Base-by-base conservation (phyloP, 2,888 invertebrate genomes). In the Scaptomyza cyrtandrae region DNA sequence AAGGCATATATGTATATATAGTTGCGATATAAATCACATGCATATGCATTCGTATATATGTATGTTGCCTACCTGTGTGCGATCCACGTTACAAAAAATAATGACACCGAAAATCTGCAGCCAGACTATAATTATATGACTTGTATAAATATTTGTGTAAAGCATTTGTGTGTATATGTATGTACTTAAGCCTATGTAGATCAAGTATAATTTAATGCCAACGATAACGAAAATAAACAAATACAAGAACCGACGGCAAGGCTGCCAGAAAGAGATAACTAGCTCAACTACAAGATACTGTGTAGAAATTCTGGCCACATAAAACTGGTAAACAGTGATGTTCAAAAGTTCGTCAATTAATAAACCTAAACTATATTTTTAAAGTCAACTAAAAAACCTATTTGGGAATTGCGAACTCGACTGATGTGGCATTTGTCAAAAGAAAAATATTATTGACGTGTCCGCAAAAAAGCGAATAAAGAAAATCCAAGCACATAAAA, bases 61-160 rank as follows among this genome's bases (percentile, higher is more conserved):
- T 10, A 33, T 29, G 29, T 33, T 54, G 59, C 41, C 49, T 31
- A 54, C 31, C 52, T 41, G 33, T 29, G 54, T 55, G 44, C 16
- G 41, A 41, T 1, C 10, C 39, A 57, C 45, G 24, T 45, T 31
- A 71, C 80, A 75, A 84, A 69, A 80, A 83, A 83, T 86, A 82
- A 75, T 67, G 55, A 48, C 54, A 37, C 56, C 62, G 10, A 65
- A 74, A 74, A 60, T 60, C 65, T 65, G 62, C 59, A 61, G 59
- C 49, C 61, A 54, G 70, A 64, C 84, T 86, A 80, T 68, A 78
- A 73, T 78, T 83, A 72, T 75, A 75, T 75, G 52, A 72, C 67
- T 75, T 75, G 62, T 71, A 80, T 83, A 82, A 82, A 82, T 86
- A 83, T 86, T 82, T 80, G 65, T 86, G 61, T 35, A 63, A 35